Evolutionary conservation across 1,140 invertebrate species (phyloP), one percentile per base, ranked within the genome.

Genomic region (Ectropis grisescens): DNA sequence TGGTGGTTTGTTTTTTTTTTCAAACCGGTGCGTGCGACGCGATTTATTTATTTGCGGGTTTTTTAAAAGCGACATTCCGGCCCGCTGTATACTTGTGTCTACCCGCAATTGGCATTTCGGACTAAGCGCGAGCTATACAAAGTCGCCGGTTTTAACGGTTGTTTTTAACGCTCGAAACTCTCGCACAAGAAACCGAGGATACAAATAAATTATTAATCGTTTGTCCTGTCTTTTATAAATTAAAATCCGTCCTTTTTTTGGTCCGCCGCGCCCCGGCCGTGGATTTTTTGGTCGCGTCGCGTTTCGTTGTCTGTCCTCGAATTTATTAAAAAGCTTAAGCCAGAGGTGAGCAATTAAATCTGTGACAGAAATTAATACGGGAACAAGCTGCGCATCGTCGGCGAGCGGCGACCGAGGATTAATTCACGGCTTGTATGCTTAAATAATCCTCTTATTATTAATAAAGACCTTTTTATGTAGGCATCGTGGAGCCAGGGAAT

Each of bases 151-250:
- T 61, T 81, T 81, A 81, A 81, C 76, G 72, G 72, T 76, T 76
- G 65, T 78, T 78, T 76, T 76, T 74, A 78, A 76, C 69, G 70
- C 72, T 67, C 68, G 54, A 49, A 53, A 65, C 53, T 60, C 57
- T 62, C 64, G 58, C 58, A 48, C 66, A 69, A 69, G 58, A 66
- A 74, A 62, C 58, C 51, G 52, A 62, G 60, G 72, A 76, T 81
- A 74, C 76, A 81, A 81, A 81, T 81, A 81, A 81, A 81, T 81
- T 81, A 81, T 81, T 81, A 81, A 81, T 81, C 76, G 76, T 81
- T 81, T 81, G 76, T 81, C 76, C 76, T 81, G 76, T 81, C 76
- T 72, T 74, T 76, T 81, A 81, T 79, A 81, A 81, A 81, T 81
- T 81, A 81, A 81, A 79, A 78, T 76, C 57, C 51, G 51, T 67